A percentile compares a stretch with the other conserved stretches of the same genome.
phyloP scores from a whole-genome alignment of 2,113 vertebrate genomes.

The Atlantisia rogersi region DNA sequence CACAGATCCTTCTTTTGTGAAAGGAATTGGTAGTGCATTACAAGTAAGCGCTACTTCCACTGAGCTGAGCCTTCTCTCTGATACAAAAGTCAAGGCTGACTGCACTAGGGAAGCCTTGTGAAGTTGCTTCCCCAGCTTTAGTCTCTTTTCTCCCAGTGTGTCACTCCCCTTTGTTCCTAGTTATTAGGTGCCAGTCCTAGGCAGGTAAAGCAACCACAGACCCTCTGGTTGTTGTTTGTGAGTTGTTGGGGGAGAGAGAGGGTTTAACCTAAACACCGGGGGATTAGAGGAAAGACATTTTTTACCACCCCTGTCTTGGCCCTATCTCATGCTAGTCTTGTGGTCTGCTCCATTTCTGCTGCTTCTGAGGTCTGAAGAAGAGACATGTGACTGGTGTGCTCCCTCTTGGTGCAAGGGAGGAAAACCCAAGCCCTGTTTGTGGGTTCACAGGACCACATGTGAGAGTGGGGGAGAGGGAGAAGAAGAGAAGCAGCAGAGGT shows the following conservation, averaged over 20 bases:
- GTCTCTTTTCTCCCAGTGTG: neutral
- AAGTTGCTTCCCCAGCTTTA: neutral
- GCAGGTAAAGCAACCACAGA: neutral
- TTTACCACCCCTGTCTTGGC: neutral
- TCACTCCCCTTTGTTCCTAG: neutral
- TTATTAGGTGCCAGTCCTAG: neutral
- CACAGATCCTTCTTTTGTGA: neutral
- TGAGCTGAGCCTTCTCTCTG: neutral
- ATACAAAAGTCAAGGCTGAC: neutral
- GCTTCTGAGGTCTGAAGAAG: neutral
- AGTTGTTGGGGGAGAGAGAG: neutral
- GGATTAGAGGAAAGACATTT: neutral
- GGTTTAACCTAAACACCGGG: neutral
- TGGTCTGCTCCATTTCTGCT: neutral
- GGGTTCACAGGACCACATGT: neutral
- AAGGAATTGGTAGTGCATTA: neutral
- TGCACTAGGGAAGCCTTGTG: neutral
- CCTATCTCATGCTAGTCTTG: neutral
- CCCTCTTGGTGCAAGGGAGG: fast-evolving
- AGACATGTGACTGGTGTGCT: neutral
- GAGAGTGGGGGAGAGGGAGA: neutral
- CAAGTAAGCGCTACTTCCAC: neutral
- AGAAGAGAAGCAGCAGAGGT: neutral
- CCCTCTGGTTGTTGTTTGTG: neutral
- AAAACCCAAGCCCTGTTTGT: neutral